Conservation (phyloP, 2,888 invertebrate species). For the Yponomeuta evonymella region DNA sequence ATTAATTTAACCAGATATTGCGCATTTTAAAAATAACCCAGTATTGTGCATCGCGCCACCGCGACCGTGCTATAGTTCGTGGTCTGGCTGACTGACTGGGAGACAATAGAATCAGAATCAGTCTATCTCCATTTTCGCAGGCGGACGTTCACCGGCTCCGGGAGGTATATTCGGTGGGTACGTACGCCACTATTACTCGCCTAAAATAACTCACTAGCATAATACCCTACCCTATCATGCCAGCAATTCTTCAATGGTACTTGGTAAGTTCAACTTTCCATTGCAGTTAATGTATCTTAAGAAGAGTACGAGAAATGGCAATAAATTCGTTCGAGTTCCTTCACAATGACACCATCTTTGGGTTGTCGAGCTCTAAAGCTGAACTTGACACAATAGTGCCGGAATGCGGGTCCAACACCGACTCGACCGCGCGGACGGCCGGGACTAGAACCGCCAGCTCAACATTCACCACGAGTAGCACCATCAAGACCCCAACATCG, state of each 20-base stretch:
- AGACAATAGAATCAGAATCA: too few species aligned
- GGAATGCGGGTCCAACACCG: neutral
- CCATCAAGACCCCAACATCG: conserved; percentile 1
- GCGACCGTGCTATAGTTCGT: too few species aligned
- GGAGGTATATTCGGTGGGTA: too few species aligned
- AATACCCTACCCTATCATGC: too few species aligned
- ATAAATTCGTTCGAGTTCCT: neutral
- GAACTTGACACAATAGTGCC: neutral
- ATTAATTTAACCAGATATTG: neutral
- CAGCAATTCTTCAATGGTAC: too few species aligned
- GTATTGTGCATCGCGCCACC: too few species aligned
- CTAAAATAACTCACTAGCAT: too few species aligned
- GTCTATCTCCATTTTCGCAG: too few species aligned
- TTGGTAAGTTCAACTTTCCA: neutral
- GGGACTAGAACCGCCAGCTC: neutral
- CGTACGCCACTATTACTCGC: too few species aligned
- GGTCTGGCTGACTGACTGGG: too few species aligned
- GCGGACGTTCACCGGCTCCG: too few species aligned
- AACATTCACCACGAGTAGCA: neutral
- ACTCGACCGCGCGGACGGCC: neutral
- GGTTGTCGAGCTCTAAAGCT: neutral
- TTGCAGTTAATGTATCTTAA: neutral
- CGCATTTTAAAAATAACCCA: too few species aligned
- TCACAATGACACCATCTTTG: neutral
- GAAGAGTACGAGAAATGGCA: neutral